Evolutionary conservation across 2,797 vertebrate species (phyloP).

Genomic region (Apodemus agrarius): DNA sequence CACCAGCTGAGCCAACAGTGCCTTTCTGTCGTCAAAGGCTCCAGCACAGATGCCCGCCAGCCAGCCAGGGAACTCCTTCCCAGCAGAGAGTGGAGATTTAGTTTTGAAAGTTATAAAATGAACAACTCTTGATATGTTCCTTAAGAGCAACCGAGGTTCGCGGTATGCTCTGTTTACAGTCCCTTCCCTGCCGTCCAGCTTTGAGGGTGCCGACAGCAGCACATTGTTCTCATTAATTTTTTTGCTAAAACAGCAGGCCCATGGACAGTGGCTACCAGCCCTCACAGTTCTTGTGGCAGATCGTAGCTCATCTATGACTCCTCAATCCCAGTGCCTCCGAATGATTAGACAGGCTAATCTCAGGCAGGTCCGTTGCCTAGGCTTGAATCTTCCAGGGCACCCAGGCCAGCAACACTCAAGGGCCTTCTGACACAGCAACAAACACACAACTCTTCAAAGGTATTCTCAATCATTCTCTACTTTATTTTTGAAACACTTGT

Average conservation of each 20-base stretch:
- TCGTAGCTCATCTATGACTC: background rate
- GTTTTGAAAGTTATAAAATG: slow-evolving; percentile 51
- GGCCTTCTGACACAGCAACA: background rate
- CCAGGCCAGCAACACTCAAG: background rate
- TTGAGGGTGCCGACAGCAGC: background rate
- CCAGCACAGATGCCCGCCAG: background rate
- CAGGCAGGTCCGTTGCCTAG: background rate
- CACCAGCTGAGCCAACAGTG: background rate
- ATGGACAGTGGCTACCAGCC: background rate
- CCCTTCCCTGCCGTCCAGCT: background rate
- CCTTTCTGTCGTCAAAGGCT: slow-evolving; percentile 23
- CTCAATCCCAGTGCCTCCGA: background rate
- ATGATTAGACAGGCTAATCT: background rate
- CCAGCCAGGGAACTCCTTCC: background rate
- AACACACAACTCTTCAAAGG: background rate
- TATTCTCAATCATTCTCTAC: background rate
- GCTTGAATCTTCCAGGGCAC: background rate
- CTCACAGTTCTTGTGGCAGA: background rate
- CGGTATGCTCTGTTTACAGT: background rate
- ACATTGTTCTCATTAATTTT: background rate
- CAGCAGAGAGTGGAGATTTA: background rate
- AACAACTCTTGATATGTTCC: slow-evolving; percentile 14
- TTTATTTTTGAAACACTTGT: background rate
- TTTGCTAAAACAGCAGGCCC: background rate
- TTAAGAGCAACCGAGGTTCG: background rate